Base-by-base conservation (phyloP, 2,113 vertebrate genomes). In the Sphaerodactylus townsendi region DNA sequence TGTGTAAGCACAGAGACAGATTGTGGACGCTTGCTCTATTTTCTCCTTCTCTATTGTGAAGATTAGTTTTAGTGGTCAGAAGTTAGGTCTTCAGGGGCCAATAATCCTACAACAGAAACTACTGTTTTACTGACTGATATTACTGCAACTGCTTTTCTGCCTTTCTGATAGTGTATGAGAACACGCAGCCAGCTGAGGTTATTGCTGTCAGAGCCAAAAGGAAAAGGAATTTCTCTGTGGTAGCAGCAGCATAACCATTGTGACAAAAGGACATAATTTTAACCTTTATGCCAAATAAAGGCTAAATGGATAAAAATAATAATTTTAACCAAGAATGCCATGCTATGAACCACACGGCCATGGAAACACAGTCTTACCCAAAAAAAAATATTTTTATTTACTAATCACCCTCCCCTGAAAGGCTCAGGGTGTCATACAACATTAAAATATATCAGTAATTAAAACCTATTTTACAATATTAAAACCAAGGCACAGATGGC, bases 1-100 rank as follows among this genome's bases (percentile, higher is more conserved):
- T 83, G 46, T 68, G 64, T 69, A 77, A 84, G 65, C 48, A 83
- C 72, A 84, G 35, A 77, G 82, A 77, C 74, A 70, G 48, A 25
- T 77, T 48, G 19, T 48, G 59, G 41, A 59, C 72, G 28, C 44
- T 68, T 56, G 28, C 10, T 62, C 48, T 33, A 33, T 59, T 84
- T 84, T 68, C 37, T 10, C 37, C 41, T 65, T 84, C 39, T 59
- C 82, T 84, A 70, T 59, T 56, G 82, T 56, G 30, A 84, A 69
- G 48, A 59, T 84, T 83, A 83, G 72, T 66, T 64, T 64, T 65
- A 83, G 81, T 65, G 81, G 39, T 83, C 64, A 83, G 73, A 39
- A 76, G 73, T 68, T 53, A 77, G 62, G 44, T 76, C 72, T 83
- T 77, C 46, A n/a, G 35, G 59, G 59, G 19, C 30, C 56, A 83